A percentile compares a stretch with the other conserved stretches of the same genome.
These are phyloP conservation scores for Zaprionus lineosus DNA, from an alignment of 2,888 invertebrate genomes.

Conservation along the genomic window DNA sequence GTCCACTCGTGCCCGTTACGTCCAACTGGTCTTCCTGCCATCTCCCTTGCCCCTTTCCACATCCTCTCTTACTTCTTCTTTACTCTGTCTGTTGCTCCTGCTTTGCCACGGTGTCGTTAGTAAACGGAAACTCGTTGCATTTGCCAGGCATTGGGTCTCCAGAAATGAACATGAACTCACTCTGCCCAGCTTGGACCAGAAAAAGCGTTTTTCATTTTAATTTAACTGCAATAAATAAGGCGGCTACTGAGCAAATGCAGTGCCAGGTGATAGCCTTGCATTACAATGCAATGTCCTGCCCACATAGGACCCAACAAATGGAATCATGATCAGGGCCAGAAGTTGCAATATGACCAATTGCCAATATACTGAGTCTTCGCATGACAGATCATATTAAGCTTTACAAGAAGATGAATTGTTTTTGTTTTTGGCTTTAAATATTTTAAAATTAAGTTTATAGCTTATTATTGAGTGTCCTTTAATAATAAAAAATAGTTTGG, in stretches of 20 bases:
- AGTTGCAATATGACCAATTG: slow-evolving; percentile 20
- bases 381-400: too few species aligned
- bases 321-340: slow-evolving; percentile 11
- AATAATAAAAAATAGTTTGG: too few species aligned
- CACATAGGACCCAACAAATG: slow-evolving; percentile 27
- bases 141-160: slow-evolving; percentile 28
- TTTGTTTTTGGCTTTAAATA: not conserved
- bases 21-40: not conserved
- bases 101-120: slow-evolving; percentile 49
- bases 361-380: too few species aligned
- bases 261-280: slow-evolving; percentile 54
- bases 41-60: not conserved
- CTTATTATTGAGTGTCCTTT: too few species aligned
- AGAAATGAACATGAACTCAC: slow-evolving; percentile 55
- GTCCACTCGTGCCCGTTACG: slow-evolving; percentile 41
- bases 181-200: slow-evolving; percentile 39
- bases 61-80: too few species aligned
- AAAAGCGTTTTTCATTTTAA: slow-evolving; percentile 60
- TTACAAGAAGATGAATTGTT: too few species aligned
- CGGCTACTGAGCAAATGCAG: slow-evolving; percentile 45
- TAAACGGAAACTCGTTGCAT: slow-evolving; percentile 43
- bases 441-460: not conserved
- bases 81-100: slow-evolving; percentile 18
- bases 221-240: slow-evolving; percentile 67
- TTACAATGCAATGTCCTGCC: slow-evolving; percentile 36